Evolutionary conservation across 2,888 invertebrate genomes (phyloP), one percentile per base, ranked within the genome.

Genomic region (Chrysotoxum bicinctum): DNA sequence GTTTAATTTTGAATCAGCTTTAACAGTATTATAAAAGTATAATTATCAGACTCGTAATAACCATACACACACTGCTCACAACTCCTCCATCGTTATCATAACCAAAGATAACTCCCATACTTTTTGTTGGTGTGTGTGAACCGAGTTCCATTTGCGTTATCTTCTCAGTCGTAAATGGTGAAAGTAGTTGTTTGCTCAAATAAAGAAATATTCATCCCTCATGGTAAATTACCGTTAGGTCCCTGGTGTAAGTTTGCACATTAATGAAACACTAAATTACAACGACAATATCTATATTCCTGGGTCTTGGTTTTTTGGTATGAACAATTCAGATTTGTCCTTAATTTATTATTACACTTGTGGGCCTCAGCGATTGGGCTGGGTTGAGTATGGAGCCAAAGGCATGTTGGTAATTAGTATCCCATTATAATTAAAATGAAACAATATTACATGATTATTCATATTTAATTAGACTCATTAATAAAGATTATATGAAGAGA

Each of bases 211-310:
- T 60, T 77, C 72, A 52, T 68, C 82, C 77, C 82, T 45, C 21
- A 64, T 60, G 77, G 78, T 54, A 78, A 77, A 77, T 78, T 82
- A 73, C 68, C 14, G 48, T 68, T 37, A 14, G 45, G 21, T 78
- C 84, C 70, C 80, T 54, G 52, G 58, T 68, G 80, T 76, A 76
- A 76, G 66, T 72, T 76, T 60, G 40, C 30, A 75, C 83, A 79
- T 79, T 75, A 64, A 40, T 37, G 30, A 23, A 56, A 56, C 64
- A 45, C 56, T 70, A 48, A 75, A 81, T 62, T 62, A 60, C 58
- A 62, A 76, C 50, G 54, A 43, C 70, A 37, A 14, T 70, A 56
- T 64, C 12, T 37, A 21, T 21, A 16, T 21, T 5, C 7, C 1
- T 26, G 26, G 40, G n/a, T 6, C 45, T 48, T 43, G 14, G 12